Evolutionary conservation across 2,888 invertebrate genomes (phyloP), one percentile per base, ranked within the genome.

Genomic region (Schizaphis graminum): DNA sequence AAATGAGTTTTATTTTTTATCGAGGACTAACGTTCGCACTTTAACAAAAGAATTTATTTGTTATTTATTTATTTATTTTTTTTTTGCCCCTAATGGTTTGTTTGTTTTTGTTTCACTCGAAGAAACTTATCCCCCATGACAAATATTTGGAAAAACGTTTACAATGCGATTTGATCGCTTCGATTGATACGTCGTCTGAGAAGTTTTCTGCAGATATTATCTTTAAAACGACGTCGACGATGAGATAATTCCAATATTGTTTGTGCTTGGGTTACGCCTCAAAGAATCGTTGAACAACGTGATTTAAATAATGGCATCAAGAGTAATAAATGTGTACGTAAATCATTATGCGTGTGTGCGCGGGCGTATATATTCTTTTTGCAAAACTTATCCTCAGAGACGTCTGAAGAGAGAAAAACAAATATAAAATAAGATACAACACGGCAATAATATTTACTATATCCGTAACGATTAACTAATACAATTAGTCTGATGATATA

Each of bases 111-210:
- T 94, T 94, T 94, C 94, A 94, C 94, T 94, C 61, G 94, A 91
- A 94, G 90, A 91, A 94, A 94, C 94, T 94, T 94, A 94, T 91
- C 86, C 94, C 56, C 94, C 86, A 89, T 94, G 88, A 94, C 86
- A 94, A 94, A 94, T 94, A 94, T 94, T 94, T 94, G 94, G 94
- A 86, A 91, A 94, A 94, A 94, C 94, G 90, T 94, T 94, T 91
- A 90, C 94, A 94, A 94, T 94, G 86, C 94, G 94, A 94, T 94
- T 94, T 91, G 94, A 94, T 94, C 94, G 94, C 94, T 90, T 91
- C 94, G 85, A 91, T 94, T 94, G 94, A 94, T 94, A 94, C 94
- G 94, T 94, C 94, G 92, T 93, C 92, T 93, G 88, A 89, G 88
- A 93, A 93, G 77, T 93, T 93, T 84, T 91, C 35, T 91, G 28